Evolutionary conservation across 2,113 vertebrate species (phyloP), one percentile per base, ranked within the genome.

Genomic region (Zosterops pallidus): DNA sequence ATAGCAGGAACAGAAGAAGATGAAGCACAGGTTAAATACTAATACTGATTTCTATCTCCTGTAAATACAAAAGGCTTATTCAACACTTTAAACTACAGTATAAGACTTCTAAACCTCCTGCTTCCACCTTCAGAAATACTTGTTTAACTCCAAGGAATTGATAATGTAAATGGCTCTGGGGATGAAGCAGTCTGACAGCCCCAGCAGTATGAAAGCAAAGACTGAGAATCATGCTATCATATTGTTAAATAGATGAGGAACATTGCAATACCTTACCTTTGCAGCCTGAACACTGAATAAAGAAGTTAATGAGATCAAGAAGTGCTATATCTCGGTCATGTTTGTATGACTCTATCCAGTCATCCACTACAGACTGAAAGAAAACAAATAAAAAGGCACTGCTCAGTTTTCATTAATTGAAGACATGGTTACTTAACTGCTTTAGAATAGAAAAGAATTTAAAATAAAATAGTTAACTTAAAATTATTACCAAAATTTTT

Each of bases 301-400:
- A 99, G 97, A 99, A 99, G 97, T 99, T 99, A 97, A 99, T 99
- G 96, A 99, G 99, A 97, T 99, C 99, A 98, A 99, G 98, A 82
- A 99, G 98, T 60, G 99, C 99, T 95, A 98, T 98, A 98, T 99
- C 99, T 97, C 99, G 98, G 97, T 99, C 99, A 92, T 98, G 98
- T 97, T 99, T 99, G 97, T 99, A 99, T 56, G 99, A 99, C 93
- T 99, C 99, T 95, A 99, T 99, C 99, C 99, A 99, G 97, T 99
- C 99, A 98, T 99, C 99, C 83, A 99, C 99, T 41, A 99, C 99
- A 95, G 99, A 99, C 99, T 99, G 96, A 31, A 98, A 90, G 33
- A 94, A 77, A 97, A 85, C 90, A 84, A 92, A 53, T 4, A 72
- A 24, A 96, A 92, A 78, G 55, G 69, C 44, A 74, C 12, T 14